Evolutionary conservation across 2,797 vertebrate species (phyloP), one percentile per base, ranked within the genome.

Genomic region (Leptatherina wallacei): DNA sequence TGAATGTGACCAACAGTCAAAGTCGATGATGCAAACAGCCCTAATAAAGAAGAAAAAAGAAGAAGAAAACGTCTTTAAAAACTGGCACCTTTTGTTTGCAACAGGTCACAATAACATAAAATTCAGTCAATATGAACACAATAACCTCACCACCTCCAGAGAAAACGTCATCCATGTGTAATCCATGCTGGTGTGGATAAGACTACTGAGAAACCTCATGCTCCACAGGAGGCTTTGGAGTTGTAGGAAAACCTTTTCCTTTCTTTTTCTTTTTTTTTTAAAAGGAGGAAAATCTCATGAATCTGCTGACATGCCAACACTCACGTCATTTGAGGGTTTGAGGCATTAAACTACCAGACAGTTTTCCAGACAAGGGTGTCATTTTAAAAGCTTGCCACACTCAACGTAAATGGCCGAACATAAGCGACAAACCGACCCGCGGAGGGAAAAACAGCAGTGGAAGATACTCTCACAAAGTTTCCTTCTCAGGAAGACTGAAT

Each of bases 321-420:
- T 73, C 20, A 27, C 30, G 61, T 80, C 68, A 73, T 49, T 66
- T 5, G 44, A 75, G 73, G 69, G 42, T 84, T 78, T 18, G 56
- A 69, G 59, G 58, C 12, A 0, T 40, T 36, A 67, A 79, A 74
- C 73, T 1, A 35, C 62, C 51, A 47, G 70, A 81, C 63, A 5
- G 54, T 78, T 88, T 89, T 84, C 72, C 71, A 81, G 47, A 54
- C 13, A 65, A 69, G 57, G 76, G 68, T 62, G 74, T 84, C 64
- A 77, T 82, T 85, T 87, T 33, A 79, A 71, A 52, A 3, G 16
- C 44, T 61, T 3, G 55, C 65, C 61, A 30, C 78, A 55, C 69
- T 61, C 36, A 51, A 27, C n/a, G 57, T 24, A 33, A 67, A 74
- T 1, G 61, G 56, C 30, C 3, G 32, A 72, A 27, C n/a, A 57